A percentile compares a stretch with the other conserved stretches of the same genome.
Conservation (phyloP, 2,888 invertebrate genomes). For the Apotomis capreana region DNA sequence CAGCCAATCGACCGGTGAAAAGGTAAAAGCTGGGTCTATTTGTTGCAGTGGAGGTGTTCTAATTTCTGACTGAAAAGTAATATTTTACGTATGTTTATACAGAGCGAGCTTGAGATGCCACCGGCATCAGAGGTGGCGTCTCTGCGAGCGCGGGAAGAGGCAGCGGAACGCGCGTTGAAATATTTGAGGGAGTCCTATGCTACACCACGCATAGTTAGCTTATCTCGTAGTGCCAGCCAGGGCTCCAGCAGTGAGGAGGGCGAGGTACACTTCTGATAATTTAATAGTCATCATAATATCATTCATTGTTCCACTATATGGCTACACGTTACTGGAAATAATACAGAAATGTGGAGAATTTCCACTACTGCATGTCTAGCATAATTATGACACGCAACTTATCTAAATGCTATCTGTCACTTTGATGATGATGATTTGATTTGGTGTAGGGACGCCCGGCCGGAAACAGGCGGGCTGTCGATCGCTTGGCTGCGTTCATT, state of each 20-base stretch:
- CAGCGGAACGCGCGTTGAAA: slow-evolving; percentile 50
- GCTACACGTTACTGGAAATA: no score
- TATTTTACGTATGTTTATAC: not conserved
- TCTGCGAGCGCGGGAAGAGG: slow-evolving; percentile 54
- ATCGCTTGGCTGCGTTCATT: no score
- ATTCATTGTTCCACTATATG: no score
- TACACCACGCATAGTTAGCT: slow-evolving; percentile 11
- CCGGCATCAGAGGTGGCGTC: slow-evolving; percentile 54
- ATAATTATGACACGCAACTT: no score
- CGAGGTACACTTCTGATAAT: slow-evolving; percentile 45
- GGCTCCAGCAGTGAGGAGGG: slow-evolving; percentile 59
- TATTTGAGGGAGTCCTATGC: slow-evolving; percentile 46
- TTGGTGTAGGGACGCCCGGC: no score
- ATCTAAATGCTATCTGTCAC: no score
- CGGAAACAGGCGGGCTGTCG: no score
- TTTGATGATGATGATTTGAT: no score
- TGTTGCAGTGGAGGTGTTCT: not conserved
- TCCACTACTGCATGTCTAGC: no score
- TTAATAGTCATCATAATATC: not conserved
- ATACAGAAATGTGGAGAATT: no score
- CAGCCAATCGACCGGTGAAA: slow-evolving; percentile 34
- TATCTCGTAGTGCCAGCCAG: slow-evolving; percentile 22
- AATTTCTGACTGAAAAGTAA: no score
- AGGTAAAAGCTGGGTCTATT: not conserved
- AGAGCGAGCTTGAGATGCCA: slow-evolving; percentile 57